A percentile compares a stretch with the other conserved stretches of the same genome.
These are phyloP conservation scores for Morpho helenor DNA, from an alignment of 2,888 invertebrate species.

Conservation along the genomic window DNA sequence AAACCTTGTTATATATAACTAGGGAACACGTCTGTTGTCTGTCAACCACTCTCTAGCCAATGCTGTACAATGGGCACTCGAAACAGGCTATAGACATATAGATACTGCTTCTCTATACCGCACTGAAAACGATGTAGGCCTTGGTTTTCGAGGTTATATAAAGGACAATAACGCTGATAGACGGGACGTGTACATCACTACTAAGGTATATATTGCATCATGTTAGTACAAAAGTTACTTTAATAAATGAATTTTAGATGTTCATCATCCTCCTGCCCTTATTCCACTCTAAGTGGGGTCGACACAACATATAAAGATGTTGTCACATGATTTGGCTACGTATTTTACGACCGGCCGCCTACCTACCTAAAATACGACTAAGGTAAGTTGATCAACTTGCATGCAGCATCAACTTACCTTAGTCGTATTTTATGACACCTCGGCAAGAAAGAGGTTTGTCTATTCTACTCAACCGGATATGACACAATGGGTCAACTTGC, in stretches of 20 bases:
- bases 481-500: too few relatives aligned
- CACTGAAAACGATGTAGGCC: conserved; percentile 87
- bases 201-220: conserved; percentile 79
- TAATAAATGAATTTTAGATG: conserved; percentile 4
- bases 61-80: conserved; percentile 85
- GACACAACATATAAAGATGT: too few relatives aligned
- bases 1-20: conserved; percentile 1
- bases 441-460: too few relatives aligned
- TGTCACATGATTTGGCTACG: too few relatives aligned
- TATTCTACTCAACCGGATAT: too few relatives aligned
- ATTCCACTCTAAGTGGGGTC: too few relatives aligned
- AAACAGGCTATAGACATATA: conserved; percentile 89
- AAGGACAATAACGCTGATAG: conserved; percentile 81
- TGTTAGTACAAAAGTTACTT: conserved; percentile 17
- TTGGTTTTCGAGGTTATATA: conserved; percentile 83
- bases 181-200: conserved; percentile 88
- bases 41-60: conserved; percentile 74
- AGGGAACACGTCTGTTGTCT: conserved; percentile 62
- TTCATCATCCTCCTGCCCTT: too few relatives aligned
- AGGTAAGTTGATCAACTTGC: too few relatives aligned
- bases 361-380: too few relatives aligned
- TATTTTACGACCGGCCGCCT: too few relatives aligned
- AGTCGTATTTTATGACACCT: too few relatives aligned
- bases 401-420: too few relatives aligned
- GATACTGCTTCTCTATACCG: conserved; percentile 89